Evolutionary conservation across 2,113 vertebrate genomes (phyloP).

Genomic region (Cyphomyrus plagiostoma): DNA sequence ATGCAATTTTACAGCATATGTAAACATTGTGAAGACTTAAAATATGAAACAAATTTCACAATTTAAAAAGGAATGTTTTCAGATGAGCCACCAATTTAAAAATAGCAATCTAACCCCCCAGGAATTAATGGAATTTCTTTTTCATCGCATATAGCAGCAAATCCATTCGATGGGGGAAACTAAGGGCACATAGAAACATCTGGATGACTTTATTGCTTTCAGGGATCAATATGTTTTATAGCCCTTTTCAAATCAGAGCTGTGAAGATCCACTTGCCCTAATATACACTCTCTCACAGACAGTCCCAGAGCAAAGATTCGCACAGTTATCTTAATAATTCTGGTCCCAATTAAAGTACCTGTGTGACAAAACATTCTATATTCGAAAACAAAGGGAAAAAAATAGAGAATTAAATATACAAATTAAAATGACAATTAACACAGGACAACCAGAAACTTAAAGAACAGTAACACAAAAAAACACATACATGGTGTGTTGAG

Average conservation of each 20-base stretch:
- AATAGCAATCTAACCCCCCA: constrained; percentile 20
- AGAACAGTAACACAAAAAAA: not conserved
- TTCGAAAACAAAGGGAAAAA: constrained; percentile 10
- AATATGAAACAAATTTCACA: constrained; percentile 23
- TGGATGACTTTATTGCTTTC: constrained; percentile 15
- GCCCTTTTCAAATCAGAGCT: not conserved
- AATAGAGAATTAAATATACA: constrained; percentile 18
- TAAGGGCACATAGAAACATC: not conserved
- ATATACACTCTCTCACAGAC: not conserved
- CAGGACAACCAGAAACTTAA: not conserved
- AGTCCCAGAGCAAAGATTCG: constrained; percentile 25
- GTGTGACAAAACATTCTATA: constrained; percentile 12
- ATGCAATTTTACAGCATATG: constrained; percentile 58
- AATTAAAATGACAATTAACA: not conserved
- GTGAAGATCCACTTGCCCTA: not conserved
- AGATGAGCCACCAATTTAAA: constrained; percentile 44
- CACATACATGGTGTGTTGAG: constrained; percentile 29
- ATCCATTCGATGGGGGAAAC: not conserved
- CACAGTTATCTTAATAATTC: constrained; percentile 17
- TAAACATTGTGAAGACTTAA: constrained; percentile 48
- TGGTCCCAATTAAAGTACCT: constrained; percentile 27
- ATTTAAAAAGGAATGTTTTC: constrained; percentile 53
- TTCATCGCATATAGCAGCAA: constrained; percentile 4
- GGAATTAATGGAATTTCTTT: not conserved
- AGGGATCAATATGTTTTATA: constrained; percentile 3